A percentile compares a stretch with the other conserved stretches of the same genome.
phyloP scores from a whole-genome alignment of 2,113 vertebrate genomes.

The Riparia riparia region DNA sequence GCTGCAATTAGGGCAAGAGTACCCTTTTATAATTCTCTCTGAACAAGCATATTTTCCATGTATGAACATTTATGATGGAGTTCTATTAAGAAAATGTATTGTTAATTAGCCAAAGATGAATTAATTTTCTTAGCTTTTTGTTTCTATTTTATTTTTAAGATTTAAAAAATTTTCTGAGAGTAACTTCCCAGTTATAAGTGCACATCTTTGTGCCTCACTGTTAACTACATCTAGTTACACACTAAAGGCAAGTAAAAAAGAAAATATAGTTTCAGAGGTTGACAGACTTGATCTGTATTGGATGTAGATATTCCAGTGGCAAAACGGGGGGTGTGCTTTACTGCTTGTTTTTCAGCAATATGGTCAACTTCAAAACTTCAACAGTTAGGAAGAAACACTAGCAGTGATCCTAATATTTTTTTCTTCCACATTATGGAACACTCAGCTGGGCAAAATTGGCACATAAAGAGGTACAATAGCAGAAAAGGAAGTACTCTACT shows the following conservation, averaged over 20 bases:
- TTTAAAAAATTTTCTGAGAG: neutral
- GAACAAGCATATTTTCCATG: neutral
- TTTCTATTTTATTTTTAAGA: neutral
- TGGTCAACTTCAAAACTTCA: neutral
- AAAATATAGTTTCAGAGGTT: neutral
- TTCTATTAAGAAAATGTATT: neutral
- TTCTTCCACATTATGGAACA: neutral
- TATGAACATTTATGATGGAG: neutral
- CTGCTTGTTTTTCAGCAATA: neutral
- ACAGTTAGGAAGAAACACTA: neutral
- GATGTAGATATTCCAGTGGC: neutral
- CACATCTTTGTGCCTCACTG: neutral
- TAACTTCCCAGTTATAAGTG: neutral
- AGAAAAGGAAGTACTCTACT: neutral
- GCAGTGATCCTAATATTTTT: neutral
- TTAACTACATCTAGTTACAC: neutral
- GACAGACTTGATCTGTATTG: neutral
- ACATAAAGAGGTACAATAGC: rapidly evolving
- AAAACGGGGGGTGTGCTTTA: neutral
- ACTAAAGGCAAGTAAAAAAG: neutral
- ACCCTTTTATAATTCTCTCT: neutral
- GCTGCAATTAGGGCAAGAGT: neutral
- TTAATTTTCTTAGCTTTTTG: neutral
- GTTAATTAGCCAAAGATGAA: neutral
- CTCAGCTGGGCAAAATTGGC: neutral